phyloP scores from a whole-genome alignment of 2,797 vertebrate genomes.

The Mus minutoides region DNA sequence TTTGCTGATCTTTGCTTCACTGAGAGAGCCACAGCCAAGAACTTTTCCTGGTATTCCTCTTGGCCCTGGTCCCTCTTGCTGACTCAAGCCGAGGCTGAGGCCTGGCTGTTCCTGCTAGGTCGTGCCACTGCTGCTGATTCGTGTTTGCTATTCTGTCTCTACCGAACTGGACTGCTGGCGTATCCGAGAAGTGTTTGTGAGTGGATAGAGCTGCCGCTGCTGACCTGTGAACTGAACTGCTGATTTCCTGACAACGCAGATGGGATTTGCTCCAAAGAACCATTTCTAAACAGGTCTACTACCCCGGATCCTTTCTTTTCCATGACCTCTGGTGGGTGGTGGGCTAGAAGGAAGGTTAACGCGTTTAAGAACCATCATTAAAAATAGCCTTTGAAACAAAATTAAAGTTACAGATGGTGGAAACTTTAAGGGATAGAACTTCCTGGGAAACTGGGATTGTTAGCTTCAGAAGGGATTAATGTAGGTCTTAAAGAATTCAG shows the following conservation, averaged over 20 bases:
- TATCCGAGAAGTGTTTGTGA: neutral
- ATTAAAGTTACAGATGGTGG: neutral
- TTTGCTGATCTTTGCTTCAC: neutral
- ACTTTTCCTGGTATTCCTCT: neutral
- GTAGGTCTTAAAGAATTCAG: neutral
- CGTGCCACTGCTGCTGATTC: neutral
- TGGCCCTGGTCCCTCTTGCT: neutral
- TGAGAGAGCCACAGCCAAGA: neutral
- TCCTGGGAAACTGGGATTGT: neutral
- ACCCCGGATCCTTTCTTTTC: neutral
- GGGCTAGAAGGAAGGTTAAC: neutral
- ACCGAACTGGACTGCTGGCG: neutral
- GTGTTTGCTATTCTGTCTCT: neutral
- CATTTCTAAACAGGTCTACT: neutral
- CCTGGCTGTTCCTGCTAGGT: neutral
- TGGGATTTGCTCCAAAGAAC: neutral
- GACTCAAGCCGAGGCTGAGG: neutral
- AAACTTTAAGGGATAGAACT: neutral
- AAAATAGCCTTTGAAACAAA: neutral
- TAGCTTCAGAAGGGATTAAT: neutral
- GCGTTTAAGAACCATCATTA: neutral
- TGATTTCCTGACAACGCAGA: neutral
- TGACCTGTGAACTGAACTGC: neutral
- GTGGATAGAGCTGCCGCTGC: neutral
- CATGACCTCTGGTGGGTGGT: neutral